Evolutionary conservation across 2,113 vertebrate species (phyloP), one percentile per base, ranked within the genome.

Genomic region (Bufo gargarizans): DNA sequence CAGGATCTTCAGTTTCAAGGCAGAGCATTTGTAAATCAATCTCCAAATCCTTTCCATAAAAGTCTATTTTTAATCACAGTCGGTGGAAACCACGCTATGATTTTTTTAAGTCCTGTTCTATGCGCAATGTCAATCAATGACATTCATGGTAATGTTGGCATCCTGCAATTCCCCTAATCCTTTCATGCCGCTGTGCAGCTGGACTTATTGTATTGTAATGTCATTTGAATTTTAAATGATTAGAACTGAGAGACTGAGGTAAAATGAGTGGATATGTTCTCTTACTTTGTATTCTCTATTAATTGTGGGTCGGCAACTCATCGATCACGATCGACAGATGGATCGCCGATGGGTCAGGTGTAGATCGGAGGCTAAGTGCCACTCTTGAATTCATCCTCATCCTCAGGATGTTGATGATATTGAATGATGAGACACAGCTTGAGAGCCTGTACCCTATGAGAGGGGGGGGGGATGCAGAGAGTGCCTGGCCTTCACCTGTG

Each of bases 71-170:
- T 85, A 85, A 85, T 85, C 83, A 76, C 83, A 58, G 53, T 59
- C 33, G 69, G 83, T 59, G 83, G 83, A 76, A 74, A 43, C 6
- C 69, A 22, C 12, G 69, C 53, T 74, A 71, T 16, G 49, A 84
- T 55, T 67, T 82, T 45, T 74, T 74, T 5, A 55, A 79, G 74
- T 19, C 22, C 14, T 12, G 85, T 87, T 72, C 50, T 72, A 58
- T 47, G 50, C 77, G 47, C 86, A 88, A 82, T 88, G 86, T 88
- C 86, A 88, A 88, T 88, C 86, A 88, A 88, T 88, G 86, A 87
- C 86, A 81, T 65, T 63, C 14, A 78, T 59, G 77, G 78, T 43
- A 72, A 74, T 72, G 85, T 33, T 49, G 85, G 59, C 61, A 77
- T 67, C 85, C 85, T 56, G 74, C 77, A 79, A 86, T 78, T 50